Evolutionary conservation across 2,113 vertebrate species (phyloP).

Genomic region (Boulengeromyrus knoepffleri): DNA sequence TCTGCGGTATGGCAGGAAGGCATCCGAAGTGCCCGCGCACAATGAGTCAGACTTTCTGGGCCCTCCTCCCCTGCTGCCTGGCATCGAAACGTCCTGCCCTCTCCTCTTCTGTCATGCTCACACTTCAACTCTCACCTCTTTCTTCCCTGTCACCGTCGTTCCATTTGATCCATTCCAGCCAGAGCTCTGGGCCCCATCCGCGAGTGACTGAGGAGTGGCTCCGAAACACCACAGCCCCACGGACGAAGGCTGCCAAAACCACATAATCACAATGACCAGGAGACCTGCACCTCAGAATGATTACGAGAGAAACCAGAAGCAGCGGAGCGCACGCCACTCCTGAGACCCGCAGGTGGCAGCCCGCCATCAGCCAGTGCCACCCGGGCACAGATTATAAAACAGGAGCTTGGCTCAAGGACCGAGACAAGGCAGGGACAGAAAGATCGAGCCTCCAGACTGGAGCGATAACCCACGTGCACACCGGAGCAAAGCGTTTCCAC

Average conservation of each 20-base stretch:
- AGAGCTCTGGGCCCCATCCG: not conserved
- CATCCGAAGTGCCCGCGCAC: not conserved
- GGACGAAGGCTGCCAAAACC: not conserved
- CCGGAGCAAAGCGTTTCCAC: not conserved
- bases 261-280: not conserved
- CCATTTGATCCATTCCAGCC: not conserved
- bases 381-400: not conserved
- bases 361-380: not conserved
- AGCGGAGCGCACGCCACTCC: not conserved
- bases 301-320: not conserved
- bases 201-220: not conserved
- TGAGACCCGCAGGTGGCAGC: conserved; percentile 12
- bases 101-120: not conserved
- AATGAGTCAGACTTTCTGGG: not conserved
- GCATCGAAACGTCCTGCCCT: not conserved
- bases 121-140: not conserved
- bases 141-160: not conserved
- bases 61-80: not conserved
- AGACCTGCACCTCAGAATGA: not conserved
- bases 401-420: not conserved
- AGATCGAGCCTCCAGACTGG: conserved; percentile 3
- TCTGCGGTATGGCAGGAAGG: not conserved
- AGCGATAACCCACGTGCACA: not conserved
- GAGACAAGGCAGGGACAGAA: not conserved
- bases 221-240: not conserved